Evolutionary conservation across 2,888 invertebrate species (phyloP).

Genomic region (Xiphydria camelus): DNA sequence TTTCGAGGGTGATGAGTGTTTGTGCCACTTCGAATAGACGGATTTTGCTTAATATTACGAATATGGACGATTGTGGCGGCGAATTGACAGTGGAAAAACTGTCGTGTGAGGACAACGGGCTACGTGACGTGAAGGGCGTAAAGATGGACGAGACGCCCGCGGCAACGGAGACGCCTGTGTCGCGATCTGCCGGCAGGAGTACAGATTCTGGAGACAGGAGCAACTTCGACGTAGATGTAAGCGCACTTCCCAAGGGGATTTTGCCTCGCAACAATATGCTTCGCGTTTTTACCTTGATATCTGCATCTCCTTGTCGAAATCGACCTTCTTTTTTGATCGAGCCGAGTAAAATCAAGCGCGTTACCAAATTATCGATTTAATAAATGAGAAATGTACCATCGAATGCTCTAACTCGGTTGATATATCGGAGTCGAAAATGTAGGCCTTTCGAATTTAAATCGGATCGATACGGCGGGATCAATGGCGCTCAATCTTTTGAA

Average conservation of each 20-base stretch:
- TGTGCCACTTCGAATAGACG: conserved; percentile 40
- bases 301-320: too few relatives aligned
- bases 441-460: too few relatives aligned
- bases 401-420: too few relatives aligned
- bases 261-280: too few relatives aligned
- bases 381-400: too few relatives aligned
- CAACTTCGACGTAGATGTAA: conserved; percentile 39
- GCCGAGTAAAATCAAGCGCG: too few relatives aligned
- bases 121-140: conserved; percentile 38
- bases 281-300: too few relatives aligned
- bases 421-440: too few relatives aligned
- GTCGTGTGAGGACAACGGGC: conserved; percentile 21
- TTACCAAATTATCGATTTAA: too few relatives aligned
- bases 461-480: too few relatives aligned
- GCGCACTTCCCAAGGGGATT: conserved; percentile 18
- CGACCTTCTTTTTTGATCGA: too few relatives aligned
- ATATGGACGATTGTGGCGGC: conserved; percentile 41
- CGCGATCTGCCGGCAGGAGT: conserved; percentile 48
- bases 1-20: conserved; percentile 61
- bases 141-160: conserved; percentile 55
- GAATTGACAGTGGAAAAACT: conserved; percentile 22
- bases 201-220: conserved; percentile 26
- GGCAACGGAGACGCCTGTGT: conserved; percentile 39
- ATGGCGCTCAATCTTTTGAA: too few relatives aligned
- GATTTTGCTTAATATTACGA: conserved; percentile 41